phyloP scores from a whole-genome alignment of 2,113 vertebrate genomes.

The Lycaon pictus region DNA sequence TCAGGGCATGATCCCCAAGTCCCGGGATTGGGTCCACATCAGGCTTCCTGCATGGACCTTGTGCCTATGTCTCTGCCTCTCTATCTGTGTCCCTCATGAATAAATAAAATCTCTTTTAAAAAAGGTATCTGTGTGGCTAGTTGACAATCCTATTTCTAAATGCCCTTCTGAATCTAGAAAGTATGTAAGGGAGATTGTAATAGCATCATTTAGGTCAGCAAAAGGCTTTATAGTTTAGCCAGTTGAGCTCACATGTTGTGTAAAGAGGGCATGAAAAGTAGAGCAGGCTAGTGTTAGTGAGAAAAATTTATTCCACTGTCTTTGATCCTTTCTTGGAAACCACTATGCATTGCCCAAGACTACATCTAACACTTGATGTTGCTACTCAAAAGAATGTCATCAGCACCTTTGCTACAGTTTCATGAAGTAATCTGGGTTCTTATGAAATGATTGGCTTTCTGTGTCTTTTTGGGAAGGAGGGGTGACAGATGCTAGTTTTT shows the following conservation, averaged over 20 bases:
- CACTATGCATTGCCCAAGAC: background rate
- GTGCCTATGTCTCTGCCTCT: too few species aligned
- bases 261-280: background rate
- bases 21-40: too few species aligned
- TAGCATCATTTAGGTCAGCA: background rate
- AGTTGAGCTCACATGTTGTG: background rate
- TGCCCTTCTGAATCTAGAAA: background rate
- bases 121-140: background rate
- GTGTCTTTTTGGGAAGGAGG: background rate
- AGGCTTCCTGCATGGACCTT: too few species aligned
- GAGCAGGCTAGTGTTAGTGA: background rate
- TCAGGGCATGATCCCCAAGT: too few species aligned
- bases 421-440: background rate
- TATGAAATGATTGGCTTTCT: slow-evolving; percentile 22
- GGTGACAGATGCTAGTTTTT: slow-evolving; percentile 13
- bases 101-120: background rate
- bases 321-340: slow-evolving; percentile 31
- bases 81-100: too few species aligned
- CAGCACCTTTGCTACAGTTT: background rate
- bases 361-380: background rate
- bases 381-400: background rate
- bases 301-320: background rate
- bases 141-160: background rate
- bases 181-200: background rate
- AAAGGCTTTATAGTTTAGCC: background rate